Conservation (phyloP, 2,797 vertebrate genomes). For the Scolopax rusticola region DNA sequence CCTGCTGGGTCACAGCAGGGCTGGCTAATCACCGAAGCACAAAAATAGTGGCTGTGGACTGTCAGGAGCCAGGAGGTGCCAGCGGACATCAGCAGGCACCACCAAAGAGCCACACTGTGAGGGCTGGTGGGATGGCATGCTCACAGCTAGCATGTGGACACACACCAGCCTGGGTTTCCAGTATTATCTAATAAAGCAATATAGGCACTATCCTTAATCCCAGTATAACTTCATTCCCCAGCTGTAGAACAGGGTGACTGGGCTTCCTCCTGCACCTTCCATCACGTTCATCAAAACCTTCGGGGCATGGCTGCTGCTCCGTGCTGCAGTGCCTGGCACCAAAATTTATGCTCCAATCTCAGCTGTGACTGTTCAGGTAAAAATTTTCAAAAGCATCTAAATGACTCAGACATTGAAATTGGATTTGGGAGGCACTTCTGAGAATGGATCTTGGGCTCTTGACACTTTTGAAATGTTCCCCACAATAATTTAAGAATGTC, state of each 20-base stretch:
- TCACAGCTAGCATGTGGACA: neutral
- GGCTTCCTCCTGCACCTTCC: neutral
- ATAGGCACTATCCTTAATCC: neutral
- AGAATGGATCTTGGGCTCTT: neutral
- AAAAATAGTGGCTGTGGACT: neutral
- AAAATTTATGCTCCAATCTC: neutral
- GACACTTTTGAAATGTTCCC: slow-evolving; percentile 33
- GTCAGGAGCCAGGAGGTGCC: neutral
- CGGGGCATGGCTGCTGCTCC: fast-evolving
- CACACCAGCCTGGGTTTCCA: neutral
- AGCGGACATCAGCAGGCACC: neutral
- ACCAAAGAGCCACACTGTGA: fast-evolving
- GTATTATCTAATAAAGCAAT: neutral
- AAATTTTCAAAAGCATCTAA: slow-evolving; percentile 9
- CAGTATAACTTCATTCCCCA: neutral
- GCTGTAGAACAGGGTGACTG: neutral
- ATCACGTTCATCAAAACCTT: fast-evolving
- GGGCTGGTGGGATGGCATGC: fast-evolving
- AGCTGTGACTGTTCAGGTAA: neutral
- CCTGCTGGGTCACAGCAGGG: fast-evolving
- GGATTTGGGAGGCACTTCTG: slow-evolving; percentile 15
- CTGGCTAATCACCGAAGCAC: neutral
- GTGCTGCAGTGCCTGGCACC: neutral
- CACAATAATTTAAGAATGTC: slow-evolving; percentile 47
- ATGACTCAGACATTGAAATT: neutral